These are phyloP conservation scores for Enhydra lutris DNA, from an alignment of 2,113 vertebrate species.

Conservation along the genomic window DNA sequence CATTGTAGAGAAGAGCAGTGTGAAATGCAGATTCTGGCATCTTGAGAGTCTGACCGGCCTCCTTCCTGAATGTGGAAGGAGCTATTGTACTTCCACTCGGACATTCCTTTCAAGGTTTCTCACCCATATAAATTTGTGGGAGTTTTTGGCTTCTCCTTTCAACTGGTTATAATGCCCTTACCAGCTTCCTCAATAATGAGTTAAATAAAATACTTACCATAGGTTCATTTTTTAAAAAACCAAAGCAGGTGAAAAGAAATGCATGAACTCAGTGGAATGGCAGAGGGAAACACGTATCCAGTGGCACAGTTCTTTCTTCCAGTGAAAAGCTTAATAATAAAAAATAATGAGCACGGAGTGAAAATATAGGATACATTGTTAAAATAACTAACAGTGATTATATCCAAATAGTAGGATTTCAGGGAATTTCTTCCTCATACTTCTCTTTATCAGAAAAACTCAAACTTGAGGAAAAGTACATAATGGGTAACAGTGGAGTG, in stretches of 20 bases:
- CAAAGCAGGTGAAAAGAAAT: background rate
- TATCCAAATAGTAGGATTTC: background rate
- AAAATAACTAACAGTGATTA: background rate
- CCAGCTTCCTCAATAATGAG: background rate
- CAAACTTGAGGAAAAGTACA: background rate
- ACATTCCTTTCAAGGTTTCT: background rate
- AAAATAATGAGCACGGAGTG: background rate
- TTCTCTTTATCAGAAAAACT: background rate
- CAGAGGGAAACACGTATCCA: too few species aligned
- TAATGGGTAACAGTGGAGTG: background rate
- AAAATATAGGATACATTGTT: background rate
- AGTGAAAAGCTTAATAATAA: background rate
- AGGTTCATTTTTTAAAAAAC: background rate
- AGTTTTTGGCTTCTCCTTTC: background rate
- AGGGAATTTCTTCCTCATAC: background rate
- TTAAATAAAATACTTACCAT: constrained; percentile 5
- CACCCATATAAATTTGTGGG: background rate
- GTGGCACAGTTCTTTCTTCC: background rate
- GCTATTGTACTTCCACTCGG: background rate
- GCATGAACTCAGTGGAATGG: background rate
- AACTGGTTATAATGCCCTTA: background rate
- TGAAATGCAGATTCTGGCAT: background rate
- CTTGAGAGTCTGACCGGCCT: background rate
- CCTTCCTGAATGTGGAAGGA: background rate
- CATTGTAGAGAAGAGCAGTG: background rate